Percentiles rank a stretch among this genome's conserved stretches.
Conservation (phyloP, 1,140 invertebrate genomes). For the Drusus annulatus region DNA sequence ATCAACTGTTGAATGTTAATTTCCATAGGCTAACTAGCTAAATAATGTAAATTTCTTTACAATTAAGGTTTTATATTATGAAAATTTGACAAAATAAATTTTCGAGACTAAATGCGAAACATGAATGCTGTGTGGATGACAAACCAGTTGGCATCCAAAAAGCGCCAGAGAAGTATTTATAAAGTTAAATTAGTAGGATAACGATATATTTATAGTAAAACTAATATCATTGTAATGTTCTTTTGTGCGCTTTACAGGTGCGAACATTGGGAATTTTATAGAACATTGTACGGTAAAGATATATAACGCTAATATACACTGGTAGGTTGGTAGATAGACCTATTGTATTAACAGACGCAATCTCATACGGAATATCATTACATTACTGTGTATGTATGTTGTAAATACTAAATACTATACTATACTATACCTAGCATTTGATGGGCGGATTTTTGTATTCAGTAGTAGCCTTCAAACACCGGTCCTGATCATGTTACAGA, state of each 20-base stretch:
- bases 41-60: constrained; percentile 35
- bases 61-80: constrained; percentile 25
- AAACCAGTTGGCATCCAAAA: too few species aligned
- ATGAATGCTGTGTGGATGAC: neutral
- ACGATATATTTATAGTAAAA: constrained; percentile 29
- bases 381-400: neutral
- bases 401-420: constrained; percentile 39
- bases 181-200: too few species aligned
- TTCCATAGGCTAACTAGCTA: constrained; percentile 23
- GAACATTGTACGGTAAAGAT: neutral
- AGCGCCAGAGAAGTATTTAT: too few species aligned
- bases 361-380: constrained; percentile 20
- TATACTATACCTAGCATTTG: constrained; percentile 23
- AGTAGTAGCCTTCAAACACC: constrained; percentile 14
- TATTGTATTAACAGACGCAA: constrained; percentile 14
- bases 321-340: constrained; percentile 12
- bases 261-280: neutral
- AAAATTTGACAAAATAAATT: constrained; percentile 18
- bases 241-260: constrained; percentile 7
- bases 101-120: neutral
- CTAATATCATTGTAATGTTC: constrained; percentile 25
- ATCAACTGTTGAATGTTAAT: constrained; percentile 31
- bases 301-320: constrained; percentile 11
- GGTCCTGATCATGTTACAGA: constrained; percentile 41
- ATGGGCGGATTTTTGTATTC: constrained; percentile 46